A percentile compares a stretch with the other conserved stretches of the same genome.
phyloP scores from a whole-genome alignment of 2,113 vertebrate genomes.

The Peucedramus taeniatus region DNA sequence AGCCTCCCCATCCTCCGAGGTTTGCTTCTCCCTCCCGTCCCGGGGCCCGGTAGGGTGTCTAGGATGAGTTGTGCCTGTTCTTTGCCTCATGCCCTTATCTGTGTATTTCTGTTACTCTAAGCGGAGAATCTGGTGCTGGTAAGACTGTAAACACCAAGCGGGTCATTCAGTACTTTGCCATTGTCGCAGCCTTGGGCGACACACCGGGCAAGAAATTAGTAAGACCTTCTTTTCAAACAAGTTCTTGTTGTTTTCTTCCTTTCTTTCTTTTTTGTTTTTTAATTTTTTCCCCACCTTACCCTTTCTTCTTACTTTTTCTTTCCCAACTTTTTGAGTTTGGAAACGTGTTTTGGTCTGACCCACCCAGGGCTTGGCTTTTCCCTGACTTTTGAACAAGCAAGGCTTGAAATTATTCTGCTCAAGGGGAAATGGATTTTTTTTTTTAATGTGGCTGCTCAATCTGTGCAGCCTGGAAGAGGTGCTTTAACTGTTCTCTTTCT shows the following conservation, averaged over 20 bases:
- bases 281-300: neutral
- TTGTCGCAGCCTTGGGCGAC: slow-evolving; percentile 93
- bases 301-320: neutral
- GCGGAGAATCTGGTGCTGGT: slow-evolving; percentile 97
- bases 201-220: slow-evolving; percentile 83
- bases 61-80: slow-evolving; percentile 1
- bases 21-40: neutral
- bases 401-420: slow-evolving; percentile 63
- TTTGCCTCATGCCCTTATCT: slow-evolving; percentile 70
- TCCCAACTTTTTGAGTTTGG: slow-evolving; percentile 38
- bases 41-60: neutral
- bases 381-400: slow-evolving; percentile 67
- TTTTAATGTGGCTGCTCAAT: neutral
- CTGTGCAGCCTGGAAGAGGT: neutral
- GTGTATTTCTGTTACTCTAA: slow-evolving; percentile 82
- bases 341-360: slow-evolving; percentile 49
- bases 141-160: slow-evolving; percentile 98
- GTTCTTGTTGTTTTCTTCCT: slow-evolving; percentile 47
- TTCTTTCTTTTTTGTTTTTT: neutral
- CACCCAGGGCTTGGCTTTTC: slow-evolving; percentile 48
- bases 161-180: slow-evolving; percentile 99
- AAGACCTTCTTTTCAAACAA: slow-evolving; percentile 67
- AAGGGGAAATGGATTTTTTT: slow-evolving; percentile 36
- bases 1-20: fast-evolving
- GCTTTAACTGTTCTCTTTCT: neutral